Base-by-base conservation (phyloP, 2,888 invertebrate genomes). In the Hyalella azteca region DNA sequence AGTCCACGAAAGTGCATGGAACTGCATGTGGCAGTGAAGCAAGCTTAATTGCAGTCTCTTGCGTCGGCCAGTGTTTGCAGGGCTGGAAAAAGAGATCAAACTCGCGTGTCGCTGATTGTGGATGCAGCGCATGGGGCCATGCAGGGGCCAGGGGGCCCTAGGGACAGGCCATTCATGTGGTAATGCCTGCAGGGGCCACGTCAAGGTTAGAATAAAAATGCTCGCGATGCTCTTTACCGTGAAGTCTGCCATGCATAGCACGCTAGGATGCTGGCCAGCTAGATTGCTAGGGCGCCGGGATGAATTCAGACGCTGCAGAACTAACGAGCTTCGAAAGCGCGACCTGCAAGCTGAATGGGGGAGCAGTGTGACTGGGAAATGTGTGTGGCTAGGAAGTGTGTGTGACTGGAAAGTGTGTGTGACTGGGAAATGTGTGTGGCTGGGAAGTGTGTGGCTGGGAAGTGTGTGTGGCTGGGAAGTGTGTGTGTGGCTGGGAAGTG, bases 161-260 rank as follows among this genome's bases (percentile, higher is more conserved):
- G 66, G 66, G 66, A 36, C 32, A 29, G 66, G 66, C 66, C 66
- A 66, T 66, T 66, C 66, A 66, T 66, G 66, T 66, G 66, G 66
- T 66, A 66, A 66, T 66, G 66, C 66, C 66, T 66, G 32, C 36
- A 66, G 66, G 66, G 66, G 66, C 66, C 66, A 66, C 36, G 66
- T 66, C 66, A 66, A 66, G 66, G 66, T 66, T 66, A 66, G 66
- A 66, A 66, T 66, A 66, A 66, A 66, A 66, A 66, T 66, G 36
- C 66, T 66, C n/a, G 66, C 32, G 66, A 13, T 32, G 32, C 66
- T 66, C 66, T 22, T 36, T 36, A n/a, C 66, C 36, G 36, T 29
- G 19, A 66, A 66, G 66, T 66, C 66, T 66, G 32, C 66, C 66
- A 66, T 66, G 66, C 66, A 66, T 36, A 66, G 66, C 66, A 32